These are phyloP conservation scores for Gymnocephalus cernua DNA, from an alignment of 2,113 vertebrate genomes.

Conservation along the genomic window DNA sequence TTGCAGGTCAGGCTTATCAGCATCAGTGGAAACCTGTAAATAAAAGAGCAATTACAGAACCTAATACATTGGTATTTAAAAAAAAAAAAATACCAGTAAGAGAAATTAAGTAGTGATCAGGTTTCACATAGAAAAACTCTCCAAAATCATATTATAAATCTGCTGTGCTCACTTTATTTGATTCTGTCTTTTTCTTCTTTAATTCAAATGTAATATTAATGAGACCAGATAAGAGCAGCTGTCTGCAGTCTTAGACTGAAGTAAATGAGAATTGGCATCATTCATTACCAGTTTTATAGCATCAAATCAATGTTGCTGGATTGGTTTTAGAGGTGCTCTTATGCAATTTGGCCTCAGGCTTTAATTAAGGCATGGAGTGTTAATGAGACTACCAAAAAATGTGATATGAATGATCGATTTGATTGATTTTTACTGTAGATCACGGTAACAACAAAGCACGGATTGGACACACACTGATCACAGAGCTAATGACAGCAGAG, in stretches of 20 bases:
- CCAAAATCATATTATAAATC: conserved; percentile 1
- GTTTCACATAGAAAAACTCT: neutral
- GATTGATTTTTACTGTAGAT: conserved; percentile 21
- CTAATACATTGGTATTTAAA: too few relatives aligned
- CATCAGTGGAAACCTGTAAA: neutral
- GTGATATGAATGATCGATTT: conserved; percentile 20
- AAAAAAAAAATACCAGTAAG: too few relatives aligned
- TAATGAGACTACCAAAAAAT: neutral
- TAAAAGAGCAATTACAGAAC: neutral
- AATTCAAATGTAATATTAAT: conserved; percentile 48
- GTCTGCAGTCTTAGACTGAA: conserved; percentile 18
- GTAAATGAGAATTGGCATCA: conserved; percentile 16
- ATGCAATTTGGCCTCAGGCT: conserved; percentile 35
- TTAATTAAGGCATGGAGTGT: conserved; percentile 36
- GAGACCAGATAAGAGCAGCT: conserved; percentile 45
- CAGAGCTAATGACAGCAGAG: neutral
- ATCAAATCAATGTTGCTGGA: conserved; percentile 35
- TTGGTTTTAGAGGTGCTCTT: conserved; percentile 43
- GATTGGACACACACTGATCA: neutral
- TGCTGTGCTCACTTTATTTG: neutral
- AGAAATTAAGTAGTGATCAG: too few relatives aligned
- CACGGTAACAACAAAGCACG: neutral
- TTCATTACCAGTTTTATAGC: conserved; percentile 44
- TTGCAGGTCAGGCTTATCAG: neutral
- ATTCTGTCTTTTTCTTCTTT: conserved; percentile 30